A percentile compares a stretch with the other conserved stretches of the same genome.
These are phyloP conservation scores for Rutpela maculata DNA, from an alignment of 2,888 invertebrate genomes.

Conservation along the genomic window DNA sequence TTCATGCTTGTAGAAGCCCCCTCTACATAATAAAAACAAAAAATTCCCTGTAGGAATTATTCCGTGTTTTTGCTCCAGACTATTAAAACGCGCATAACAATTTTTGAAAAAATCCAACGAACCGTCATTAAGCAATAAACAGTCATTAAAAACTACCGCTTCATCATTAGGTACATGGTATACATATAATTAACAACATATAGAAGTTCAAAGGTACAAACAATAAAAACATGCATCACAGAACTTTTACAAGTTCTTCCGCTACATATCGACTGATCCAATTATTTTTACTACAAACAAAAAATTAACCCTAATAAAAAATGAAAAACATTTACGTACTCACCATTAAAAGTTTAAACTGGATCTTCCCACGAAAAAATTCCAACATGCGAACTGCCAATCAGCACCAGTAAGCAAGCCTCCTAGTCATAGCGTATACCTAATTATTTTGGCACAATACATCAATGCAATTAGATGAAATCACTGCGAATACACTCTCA, in stretches of 20 bases:
- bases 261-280: background rate
- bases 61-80: too few species aligned
- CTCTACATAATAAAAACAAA: too few species aligned
- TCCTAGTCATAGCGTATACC: conserved; percentile 43
- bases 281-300: background rate
- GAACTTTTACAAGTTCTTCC: background rate
- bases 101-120: too few species aligned
- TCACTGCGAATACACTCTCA: conserved; percentile 46
- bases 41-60: too few species aligned
- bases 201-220: too few species aligned
- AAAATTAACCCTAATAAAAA: conserved; percentile 8
- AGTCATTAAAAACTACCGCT: too few species aligned
- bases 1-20: too few species aligned
- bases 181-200: too few species aligned
- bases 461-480: conserved; percentile 54
- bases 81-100: too few species aligned
- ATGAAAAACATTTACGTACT: conserved; percentile 14
- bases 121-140: too few species aligned
- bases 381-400: conserved; percentile 47
- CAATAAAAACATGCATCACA: background rate
- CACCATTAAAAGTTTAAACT: conserved; percentile 8
- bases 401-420: conserved; percentile 46
- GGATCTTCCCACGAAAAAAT: conserved; percentile 32
- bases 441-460: conserved; percentile 51
- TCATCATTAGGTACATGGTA: too few species aligned